These are phyloP conservation scores for Drosophila nr. perissopoda DNA, from an alignment of 2,888 invertebrate genomes.

Conservation along the genomic window DNA sequence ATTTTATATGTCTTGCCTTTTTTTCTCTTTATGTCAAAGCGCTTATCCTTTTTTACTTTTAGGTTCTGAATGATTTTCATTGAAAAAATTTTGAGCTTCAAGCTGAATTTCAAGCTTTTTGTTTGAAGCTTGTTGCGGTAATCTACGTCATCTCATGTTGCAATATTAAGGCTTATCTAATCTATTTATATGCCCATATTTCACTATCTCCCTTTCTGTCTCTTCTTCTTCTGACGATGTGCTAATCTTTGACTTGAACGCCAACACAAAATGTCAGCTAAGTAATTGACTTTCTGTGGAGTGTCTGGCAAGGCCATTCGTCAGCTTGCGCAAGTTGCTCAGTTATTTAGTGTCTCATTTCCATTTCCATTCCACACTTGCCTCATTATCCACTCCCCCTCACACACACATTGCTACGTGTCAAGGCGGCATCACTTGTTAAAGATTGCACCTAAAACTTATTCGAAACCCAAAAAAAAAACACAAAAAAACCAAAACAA, in stretches of 20 bases:
- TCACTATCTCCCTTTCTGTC: background rate
- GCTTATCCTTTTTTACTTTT: background rate
- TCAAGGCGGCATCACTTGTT: conserved; percentile 57
- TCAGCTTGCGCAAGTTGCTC: conserved; percentile 47
- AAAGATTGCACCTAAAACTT: conserved; percentile 54
- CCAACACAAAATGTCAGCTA: conserved; percentile 34
- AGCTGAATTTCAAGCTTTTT: background rate
- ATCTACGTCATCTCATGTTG: background rate
- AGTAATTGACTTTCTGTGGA: conserved; percentile 21
- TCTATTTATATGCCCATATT: background rate
- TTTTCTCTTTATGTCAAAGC: background rate
- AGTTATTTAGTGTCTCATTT: conserved; percentile 40
- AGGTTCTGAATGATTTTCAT: background rate
- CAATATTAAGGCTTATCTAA: background rate
- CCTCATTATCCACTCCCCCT: conserved; percentile 24
- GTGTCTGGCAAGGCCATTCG: conserved; percentile 41
- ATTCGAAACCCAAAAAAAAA: conserved; percentile 16
- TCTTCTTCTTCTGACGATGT: background rate
- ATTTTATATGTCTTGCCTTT: background rate
- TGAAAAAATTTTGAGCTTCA: background rate
- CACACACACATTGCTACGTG: conserved; percentile 52
- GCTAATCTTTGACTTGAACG: conserved; percentile 8
- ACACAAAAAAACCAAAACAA: background rate
- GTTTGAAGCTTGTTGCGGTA: background rate
- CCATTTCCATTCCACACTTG: conserved; percentile 39